These are phyloP conservation scores for Pogonophryne albipinna DNA, from an alignment of 2,797 vertebrate genomes.

Conservation along the genomic window DNA sequence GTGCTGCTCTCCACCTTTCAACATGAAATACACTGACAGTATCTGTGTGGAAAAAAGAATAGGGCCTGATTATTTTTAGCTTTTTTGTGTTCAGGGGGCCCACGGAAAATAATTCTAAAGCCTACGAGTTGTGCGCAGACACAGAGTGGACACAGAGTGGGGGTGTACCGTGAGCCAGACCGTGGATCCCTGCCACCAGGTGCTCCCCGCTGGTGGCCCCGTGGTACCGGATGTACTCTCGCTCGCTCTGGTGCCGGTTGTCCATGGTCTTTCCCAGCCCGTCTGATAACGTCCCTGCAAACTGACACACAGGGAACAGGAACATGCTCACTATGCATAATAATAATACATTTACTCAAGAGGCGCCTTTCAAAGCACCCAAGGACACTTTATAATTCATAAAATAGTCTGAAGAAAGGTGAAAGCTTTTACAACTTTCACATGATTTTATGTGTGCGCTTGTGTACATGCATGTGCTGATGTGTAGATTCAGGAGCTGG, in stretches of 20 bases:
- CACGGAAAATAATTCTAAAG: not conserved
- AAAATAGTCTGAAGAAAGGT: no score
- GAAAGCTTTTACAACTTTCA: not conserved
- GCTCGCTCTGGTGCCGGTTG: conserved; percentile 94
- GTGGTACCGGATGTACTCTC: conserved; percentile 96
- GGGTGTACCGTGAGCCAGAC: conserved; percentile 93
- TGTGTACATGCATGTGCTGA: no score
- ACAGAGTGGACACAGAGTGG: not conserved
- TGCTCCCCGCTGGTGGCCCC: conserved; percentile 97
- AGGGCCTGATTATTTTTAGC: not conserved
- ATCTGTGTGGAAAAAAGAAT: not conserved
- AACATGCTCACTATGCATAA: not conserved
- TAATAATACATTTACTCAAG: no score
- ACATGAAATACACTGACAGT: not conserved
- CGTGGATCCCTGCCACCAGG: conserved; percentile 96
- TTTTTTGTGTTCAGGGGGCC: not conserved
- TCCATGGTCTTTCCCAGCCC: conserved; percentile 99
- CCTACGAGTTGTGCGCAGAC: not conserved
- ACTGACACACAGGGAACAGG: conserved; percentile 78
- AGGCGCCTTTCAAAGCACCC: not conserved
- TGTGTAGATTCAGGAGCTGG: not conserved
- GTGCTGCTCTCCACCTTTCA: not conserved
- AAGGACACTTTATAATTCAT: no score
- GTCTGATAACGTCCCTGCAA: conserved; percentile 95
- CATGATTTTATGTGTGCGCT: not conserved